phyloP scores from a whole-genome alignment of 2,113 vertebrate genomes.

The Helogale parvula region DNA sequence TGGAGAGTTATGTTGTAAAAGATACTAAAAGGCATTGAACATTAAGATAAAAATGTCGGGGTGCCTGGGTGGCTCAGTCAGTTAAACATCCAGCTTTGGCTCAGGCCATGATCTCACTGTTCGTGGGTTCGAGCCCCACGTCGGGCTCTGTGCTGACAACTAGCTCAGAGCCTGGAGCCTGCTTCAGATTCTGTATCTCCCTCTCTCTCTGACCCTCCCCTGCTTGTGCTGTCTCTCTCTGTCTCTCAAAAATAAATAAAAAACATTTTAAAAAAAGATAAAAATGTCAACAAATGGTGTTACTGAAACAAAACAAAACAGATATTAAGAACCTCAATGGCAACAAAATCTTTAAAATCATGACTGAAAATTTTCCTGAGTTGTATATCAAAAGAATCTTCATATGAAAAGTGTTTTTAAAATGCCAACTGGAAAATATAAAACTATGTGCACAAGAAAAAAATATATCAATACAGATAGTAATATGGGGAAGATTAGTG shows the following conservation, averaged over 20 bases:
- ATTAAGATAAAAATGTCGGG: background rate
- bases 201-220: too few relatives aligned
- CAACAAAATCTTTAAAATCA: background rate
- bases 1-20: background rate
- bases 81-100: too few relatives aligned
- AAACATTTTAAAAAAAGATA: background rate
- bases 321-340: background rate
- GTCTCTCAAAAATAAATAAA: too few relatives aligned
- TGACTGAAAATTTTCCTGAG: background rate
- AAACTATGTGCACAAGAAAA: background rate
- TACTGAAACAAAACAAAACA: background rate
- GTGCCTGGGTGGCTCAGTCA: too few relatives aligned
- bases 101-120: too few relatives aligned
- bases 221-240: too few relatives aligned
- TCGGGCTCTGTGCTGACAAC: too few relatives aligned
- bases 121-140: too few relatives aligned
- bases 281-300: background rate
- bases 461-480: background rate
- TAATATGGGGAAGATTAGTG: background rate
- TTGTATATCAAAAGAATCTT: background rate
- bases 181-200: too few relatives aligned
- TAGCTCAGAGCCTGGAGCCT: too few relatives aligned
- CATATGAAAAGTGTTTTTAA: background rate
- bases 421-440: background rate
- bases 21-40: background rate